phyloP scores from a whole-genome alignment of 1,140 invertebrate species.

The Hetaerina americana region DNA sequence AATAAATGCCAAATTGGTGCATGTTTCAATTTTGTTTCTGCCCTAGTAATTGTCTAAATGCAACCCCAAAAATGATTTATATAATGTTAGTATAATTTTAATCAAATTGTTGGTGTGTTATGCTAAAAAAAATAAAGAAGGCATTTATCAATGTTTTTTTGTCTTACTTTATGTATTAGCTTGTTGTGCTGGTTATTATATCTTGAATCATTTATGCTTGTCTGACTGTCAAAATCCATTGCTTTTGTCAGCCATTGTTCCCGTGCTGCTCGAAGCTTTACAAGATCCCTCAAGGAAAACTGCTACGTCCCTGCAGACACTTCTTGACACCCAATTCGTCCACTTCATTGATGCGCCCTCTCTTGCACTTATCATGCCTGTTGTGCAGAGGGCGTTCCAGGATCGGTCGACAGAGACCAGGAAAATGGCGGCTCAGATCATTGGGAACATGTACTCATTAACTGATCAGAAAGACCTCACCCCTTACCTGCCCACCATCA shows the following conservation, averaged over 20 bases:
- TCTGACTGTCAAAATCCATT: constrained; percentile 9
- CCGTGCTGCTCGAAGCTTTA: constrained; percentile 78
- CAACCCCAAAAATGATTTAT: too few species aligned
- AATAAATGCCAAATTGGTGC: too few species aligned
- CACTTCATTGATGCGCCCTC: constrained; percentile 99
- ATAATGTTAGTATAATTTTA: too few species aligned
- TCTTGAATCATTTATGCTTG: too few species aligned
- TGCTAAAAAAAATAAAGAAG: too few species aligned
- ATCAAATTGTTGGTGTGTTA: too few species aligned
- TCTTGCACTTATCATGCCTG: constrained; percentile 96
- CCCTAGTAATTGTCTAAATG: too few species aligned
- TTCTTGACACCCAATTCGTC: constrained; percentile 95
- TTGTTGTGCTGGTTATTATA: too few species aligned
- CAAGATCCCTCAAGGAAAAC: constrained; percentile 97
- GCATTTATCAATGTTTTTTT: too few species aligned
- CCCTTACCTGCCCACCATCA: constrained; percentile 92
- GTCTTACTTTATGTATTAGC: too few species aligned
- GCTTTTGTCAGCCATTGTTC: constrained; percentile 61
- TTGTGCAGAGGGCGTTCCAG: constrained; percentile 92
- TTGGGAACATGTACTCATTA: constrained; percentile 98
- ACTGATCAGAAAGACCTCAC: constrained; percentile 97
- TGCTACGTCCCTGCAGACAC: constrained; percentile 74
- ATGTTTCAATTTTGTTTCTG: too few species aligned
- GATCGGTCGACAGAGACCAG: constrained; percentile 93
- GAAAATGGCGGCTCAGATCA: constrained; percentile 98